Evolutionary conservation across 1,140 invertebrate species (phyloP).

Genomic region (Bombus affinis): DNA sequence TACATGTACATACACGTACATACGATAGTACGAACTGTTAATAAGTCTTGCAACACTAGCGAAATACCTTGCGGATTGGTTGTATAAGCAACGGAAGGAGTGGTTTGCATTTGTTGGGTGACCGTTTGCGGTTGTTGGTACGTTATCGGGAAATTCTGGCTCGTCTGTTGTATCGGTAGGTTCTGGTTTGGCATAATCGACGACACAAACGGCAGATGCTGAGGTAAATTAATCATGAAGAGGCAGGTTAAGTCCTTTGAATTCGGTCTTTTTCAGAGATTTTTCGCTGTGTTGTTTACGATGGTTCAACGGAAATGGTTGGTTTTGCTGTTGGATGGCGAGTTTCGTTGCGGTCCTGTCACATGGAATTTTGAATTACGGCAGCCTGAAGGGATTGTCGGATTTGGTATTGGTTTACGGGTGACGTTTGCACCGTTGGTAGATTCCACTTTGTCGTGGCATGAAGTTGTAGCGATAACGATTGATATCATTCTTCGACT

Average conservation of each 20-base stretch:
- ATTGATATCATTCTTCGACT: slow-evolving; percentile 4
- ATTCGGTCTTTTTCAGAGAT: background rate
- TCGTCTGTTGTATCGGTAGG: slow-evolving; percentile 63
- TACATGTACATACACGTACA: background rate
- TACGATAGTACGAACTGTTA: background rate
- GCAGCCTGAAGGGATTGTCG: slow-evolving; percentile 34
- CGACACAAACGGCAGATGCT: slow-evolving; percentile 50
- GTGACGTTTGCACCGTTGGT: slow-evolving; percentile 16
- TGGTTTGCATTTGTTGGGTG: slow-evolving; percentile 63
- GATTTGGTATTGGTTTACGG: slow-evolving; percentile 46
- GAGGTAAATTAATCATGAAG: slow-evolving; percentile 61
- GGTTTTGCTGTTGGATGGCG: background rate
- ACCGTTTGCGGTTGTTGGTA: slow-evolving; percentile 66
- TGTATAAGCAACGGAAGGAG: slow-evolving; percentile 22
- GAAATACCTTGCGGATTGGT: slow-evolving; percentile 62
- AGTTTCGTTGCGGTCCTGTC: slow-evolving; percentile 23
- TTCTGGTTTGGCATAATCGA: slow-evolving; percentile 64
- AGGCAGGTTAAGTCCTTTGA: slow-evolving; percentile 38
- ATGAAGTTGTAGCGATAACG: slow-evolving; percentile 52
- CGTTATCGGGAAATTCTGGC: slow-evolving; percentile 65
- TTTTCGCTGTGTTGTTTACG: background rate
- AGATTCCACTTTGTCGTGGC: slow-evolving; percentile 14
- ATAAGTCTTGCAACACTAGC: background rate
- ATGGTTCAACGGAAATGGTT: no score
- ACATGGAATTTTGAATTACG: slow-evolving; percentile 57